Evolutionary conservation across 37 sponge, comb jelly and placozoan species (phyloP), one percentile per base, ranked within the genome.

Genomic region (Ephydatia muelleri): DNA sequence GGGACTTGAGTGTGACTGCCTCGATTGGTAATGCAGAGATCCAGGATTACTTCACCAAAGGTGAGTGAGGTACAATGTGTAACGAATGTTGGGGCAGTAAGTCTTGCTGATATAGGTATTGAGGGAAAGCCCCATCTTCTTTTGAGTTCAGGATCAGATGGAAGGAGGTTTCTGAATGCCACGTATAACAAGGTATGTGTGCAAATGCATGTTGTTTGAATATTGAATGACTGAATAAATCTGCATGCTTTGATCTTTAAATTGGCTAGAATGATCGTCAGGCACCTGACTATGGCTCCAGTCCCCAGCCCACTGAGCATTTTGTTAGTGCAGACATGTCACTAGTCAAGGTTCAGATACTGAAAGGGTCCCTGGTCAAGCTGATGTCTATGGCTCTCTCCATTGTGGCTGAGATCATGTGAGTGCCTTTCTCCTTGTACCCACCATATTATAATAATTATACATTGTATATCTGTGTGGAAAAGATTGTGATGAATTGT

Each of bases 211-310:
- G n/a, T n/a, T n/a, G n/a, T n/a, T n/a, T n/a, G 43, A 43, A 9
- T 43, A 6, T 43, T 6, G 6, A 57, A 57, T 14, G 19, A 57
- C 16, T 13, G 19, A 16, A 21, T 57, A 57, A 19, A 6, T 43
- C 5, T 72, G 5, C 48, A 39, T 19, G n/a, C 26, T 33, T 80
- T 73, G 28, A 29, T 37, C 40, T 49, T 33, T 36, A 65, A 75
- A 43, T 38, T 36, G 35, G 79, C 1, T 68, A 91, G 88, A 40
- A 69, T 77, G 89, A 92, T 40, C 33, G 47, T 0, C 22, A 48
- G 22, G 75, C 81, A 38, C 92, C 92, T 27, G 73, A 85, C 37
- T 88, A 82, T 64, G 21, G 9, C 2, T 75, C 81, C 33, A 14
- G 35, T 47, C 77, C 77, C 33, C 49, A 71, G 21, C 73, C 82